These are phyloP conservation scores for Callorhinus ursinus DNA, from an alignment of 2,113 vertebrate genomes.

Conservation along the genomic window DNA sequence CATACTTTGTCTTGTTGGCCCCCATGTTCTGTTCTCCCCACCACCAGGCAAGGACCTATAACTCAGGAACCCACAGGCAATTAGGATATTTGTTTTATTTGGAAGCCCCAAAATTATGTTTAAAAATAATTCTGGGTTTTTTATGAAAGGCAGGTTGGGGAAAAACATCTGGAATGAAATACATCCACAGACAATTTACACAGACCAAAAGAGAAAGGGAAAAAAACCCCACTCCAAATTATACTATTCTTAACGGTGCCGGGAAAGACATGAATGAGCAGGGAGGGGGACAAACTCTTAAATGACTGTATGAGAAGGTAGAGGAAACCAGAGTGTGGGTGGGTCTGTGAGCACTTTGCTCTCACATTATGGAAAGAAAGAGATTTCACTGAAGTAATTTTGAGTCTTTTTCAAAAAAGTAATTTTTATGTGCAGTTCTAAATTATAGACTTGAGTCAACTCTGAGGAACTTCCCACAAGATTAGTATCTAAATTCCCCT, in stretches of 20 bases:
- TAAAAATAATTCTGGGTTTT: conserved; percentile 72
- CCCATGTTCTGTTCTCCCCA: not conserved
- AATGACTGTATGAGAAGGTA: conserved; percentile 63
- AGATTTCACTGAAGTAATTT: conserved; percentile 74
- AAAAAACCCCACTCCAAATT: conserved; percentile 44
- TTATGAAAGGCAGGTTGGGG: conserved; percentile 45
- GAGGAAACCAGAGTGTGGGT: conserved; percentile 57
- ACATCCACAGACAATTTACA: conserved; percentile 69
- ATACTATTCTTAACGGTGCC: conserved; percentile 56
- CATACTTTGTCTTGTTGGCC: not conserved
- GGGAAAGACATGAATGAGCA: conserved; percentile 63
- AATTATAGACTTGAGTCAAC: conserved; percentile 45
- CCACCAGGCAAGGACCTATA: not conserved
- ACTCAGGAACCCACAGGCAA: conserved; percentile 3
- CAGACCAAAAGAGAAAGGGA: conserved; percentile 33
- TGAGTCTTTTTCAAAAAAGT: conserved; percentile 74
- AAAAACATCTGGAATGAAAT: conserved; percentile 60
- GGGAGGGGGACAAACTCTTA: conserved; percentile 17
- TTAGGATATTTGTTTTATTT: conserved; percentile 63
- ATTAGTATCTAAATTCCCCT: conserved; percentile 14
- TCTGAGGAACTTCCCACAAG: conserved; percentile 45
- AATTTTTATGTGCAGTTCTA: conserved; percentile 70
- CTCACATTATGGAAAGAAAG: conserved; percentile 68
- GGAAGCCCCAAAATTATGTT: conserved; percentile 63
- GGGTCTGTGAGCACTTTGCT: conserved; percentile 65